These are phyloP conservation scores for Molossus alvarezi DNA, from an alignment of 2,797 vertebrate species.

Conservation along the genomic window DNA sequence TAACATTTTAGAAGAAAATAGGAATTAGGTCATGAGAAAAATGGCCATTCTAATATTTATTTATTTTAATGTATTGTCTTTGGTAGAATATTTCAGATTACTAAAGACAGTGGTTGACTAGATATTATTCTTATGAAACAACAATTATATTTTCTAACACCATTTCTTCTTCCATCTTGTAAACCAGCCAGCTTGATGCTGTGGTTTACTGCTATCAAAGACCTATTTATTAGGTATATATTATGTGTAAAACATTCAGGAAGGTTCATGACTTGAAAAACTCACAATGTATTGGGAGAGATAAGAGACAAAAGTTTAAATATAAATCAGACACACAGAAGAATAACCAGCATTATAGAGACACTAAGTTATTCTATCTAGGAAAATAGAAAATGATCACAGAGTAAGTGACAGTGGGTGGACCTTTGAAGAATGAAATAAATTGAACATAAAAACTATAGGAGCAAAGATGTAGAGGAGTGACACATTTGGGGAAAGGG, in stretches of 20 bases:
- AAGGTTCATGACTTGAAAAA: background rate
- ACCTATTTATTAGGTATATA: background rate
- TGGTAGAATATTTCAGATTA: background rate
- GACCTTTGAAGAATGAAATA: background rate
- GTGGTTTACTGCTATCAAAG: background rate
- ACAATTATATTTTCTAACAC: background rate
- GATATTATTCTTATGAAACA: background rate
- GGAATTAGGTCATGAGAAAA: background rate
- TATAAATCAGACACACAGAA: background rate
- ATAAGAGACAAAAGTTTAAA: background rate
- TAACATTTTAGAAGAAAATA: background rate
- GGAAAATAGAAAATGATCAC: background rate
- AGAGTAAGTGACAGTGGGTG: background rate
- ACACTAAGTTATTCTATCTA: background rate
- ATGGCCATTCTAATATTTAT: background rate
- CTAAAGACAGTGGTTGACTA: background rate
- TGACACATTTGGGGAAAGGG: background rate
- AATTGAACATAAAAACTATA: background rate
- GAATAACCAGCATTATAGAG: background rate
- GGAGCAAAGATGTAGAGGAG: background rate
- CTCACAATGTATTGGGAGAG: background rate
- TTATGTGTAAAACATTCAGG: background rate
- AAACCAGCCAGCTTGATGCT: background rate
- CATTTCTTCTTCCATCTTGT: background rate
- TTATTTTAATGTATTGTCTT: slow-evolving; percentile 27